Evolutionary conservation across 2,113 vertebrate genomes (phyloP), one percentile per base, ranked within the genome.

Genomic region (Cebidichthys violaceus): DNA sequence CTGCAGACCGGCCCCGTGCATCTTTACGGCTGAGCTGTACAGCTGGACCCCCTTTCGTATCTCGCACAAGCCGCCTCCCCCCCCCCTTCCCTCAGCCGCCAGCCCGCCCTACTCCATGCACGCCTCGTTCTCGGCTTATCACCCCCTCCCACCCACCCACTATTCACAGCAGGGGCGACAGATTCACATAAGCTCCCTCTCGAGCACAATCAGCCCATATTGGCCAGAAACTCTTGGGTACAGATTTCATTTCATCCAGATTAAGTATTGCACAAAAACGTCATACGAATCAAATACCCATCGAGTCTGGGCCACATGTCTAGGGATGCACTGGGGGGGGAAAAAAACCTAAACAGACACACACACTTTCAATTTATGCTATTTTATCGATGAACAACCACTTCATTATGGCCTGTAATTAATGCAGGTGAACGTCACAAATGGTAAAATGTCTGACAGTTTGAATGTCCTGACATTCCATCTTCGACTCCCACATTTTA

Each of bases 1-100:
- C 81, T 87, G 82, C 71, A 71, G 70, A 76, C 72, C 54, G 11
- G 39, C 75, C 79, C 80, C 1, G 4, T 66, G 61, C 54, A 64
- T 89, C 86, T 70, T 85, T 76, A 86, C 24, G 77, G 89, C 69
- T 0, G 1, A 57, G 83, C 61, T 79, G 83, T 84, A 73, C 88
- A 94, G 92, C 85, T 93, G 90, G 89, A 87, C 84, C 81, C 22
- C 61, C 55, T 67, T 45, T 76, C 24, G 59, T 76, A 67, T 80
- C 77, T 80, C 72, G 73, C 29, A 45, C 70, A 52, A 73, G 2
- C 67, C n/a, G 35, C 79, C 47, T 54, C 57, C 69, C n/a, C 39
- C 79, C 47, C 59, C 57, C 69, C 9, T 7, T 4, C 14, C 29
- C 29, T 9, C 29, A 7, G 27, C 65, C 41, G 1, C 61, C 62